Evolutionary conservation across 2,888 invertebrate species (phyloP), one percentile per base, ranked within the genome.

Genomic region (Ecliptopera silaceata): DNA sequence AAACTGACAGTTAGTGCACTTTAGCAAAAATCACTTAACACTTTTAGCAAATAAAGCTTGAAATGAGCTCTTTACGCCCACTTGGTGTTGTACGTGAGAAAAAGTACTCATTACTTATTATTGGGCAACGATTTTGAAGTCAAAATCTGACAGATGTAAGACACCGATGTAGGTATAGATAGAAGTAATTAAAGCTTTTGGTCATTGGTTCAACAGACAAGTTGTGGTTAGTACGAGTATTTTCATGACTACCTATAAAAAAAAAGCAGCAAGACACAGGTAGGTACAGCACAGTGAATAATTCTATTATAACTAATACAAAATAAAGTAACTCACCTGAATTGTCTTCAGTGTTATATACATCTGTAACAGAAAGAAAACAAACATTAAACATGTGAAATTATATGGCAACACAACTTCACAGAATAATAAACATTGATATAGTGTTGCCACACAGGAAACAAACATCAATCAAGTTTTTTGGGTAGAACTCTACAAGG

Each of bases 351-450:
- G 4, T 26, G 4, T 26, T 26, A 56, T 32, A 26, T 17, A 51
- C 63, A 65, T 65, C 65, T 65, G 63, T 34, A 65, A 65, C 38
- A 55, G 39, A 41, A 10, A 39, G 39, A 26, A 26, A 8, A 26
- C 10, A 8, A 26, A 6, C 22, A 8, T 26, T 26, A 26, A 26
- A 26, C 6, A 26, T 26, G 6, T 26, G 10, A 26, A 26, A 26
- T 22, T 6, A 26, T 26, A 8, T 26, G 26, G 26, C 10, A 6
- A 26, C 26, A 26, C 26, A 8, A 26, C 26, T 2, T 26, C 10
- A 26, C 26, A 26, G 10, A 6, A 26, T 26, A 26, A 4, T 26
- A 26, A 26, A 26, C 8, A 26, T 26, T 26, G 43, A 48, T 38
- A 13, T n/a, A 13, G 17, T 34, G 15, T 45, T 20, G 31, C 38